Evolutionary conservation across 2,113 vertebrate genomes (phyloP).

Genomic region (Otus sunia): DNA sequence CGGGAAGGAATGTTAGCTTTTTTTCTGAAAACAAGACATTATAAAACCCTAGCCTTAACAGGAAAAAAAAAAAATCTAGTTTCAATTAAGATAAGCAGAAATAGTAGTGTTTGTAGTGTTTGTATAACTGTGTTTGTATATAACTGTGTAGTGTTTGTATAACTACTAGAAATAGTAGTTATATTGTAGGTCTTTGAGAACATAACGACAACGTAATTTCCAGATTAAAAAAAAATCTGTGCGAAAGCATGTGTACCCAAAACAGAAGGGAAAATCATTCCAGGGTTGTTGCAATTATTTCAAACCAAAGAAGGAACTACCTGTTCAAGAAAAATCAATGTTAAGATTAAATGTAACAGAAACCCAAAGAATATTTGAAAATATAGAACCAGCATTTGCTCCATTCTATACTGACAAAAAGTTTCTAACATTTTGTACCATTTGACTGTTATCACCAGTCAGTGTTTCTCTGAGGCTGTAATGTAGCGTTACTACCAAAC

Average conservation of each 20-base stretch:
- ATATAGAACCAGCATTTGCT: neutral
- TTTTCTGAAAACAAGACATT: neutral
- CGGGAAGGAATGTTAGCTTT: neutral
- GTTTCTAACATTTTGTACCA: neutral
- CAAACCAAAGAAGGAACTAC: neutral
- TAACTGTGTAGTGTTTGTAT: too few relatives aligned
- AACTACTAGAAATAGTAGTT: neutral
- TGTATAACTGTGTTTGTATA: too few relatives aligned
- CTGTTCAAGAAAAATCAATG: neutral
- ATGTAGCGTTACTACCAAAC: neutral
- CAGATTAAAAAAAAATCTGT: neutral
- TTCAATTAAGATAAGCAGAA: neutral
- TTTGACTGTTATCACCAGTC: accelerated
- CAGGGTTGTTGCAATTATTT: neutral
- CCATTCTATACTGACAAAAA: neutral
- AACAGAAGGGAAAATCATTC: neutral
- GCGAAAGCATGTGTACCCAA: neutral
- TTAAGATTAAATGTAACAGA: neutral
- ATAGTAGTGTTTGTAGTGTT: too few relatives aligned
- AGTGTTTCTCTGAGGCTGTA: neutral
- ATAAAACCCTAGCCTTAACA: neutral
- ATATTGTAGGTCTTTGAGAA: neutral
- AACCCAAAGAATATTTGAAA: neutral
- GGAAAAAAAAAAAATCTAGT: too few relatives aligned
- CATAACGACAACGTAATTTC: neutral